Evolutionary conservation across 2,113 vertebrate genomes (phyloP).

Genomic region (Dicrurus megarhynchus): DNA sequence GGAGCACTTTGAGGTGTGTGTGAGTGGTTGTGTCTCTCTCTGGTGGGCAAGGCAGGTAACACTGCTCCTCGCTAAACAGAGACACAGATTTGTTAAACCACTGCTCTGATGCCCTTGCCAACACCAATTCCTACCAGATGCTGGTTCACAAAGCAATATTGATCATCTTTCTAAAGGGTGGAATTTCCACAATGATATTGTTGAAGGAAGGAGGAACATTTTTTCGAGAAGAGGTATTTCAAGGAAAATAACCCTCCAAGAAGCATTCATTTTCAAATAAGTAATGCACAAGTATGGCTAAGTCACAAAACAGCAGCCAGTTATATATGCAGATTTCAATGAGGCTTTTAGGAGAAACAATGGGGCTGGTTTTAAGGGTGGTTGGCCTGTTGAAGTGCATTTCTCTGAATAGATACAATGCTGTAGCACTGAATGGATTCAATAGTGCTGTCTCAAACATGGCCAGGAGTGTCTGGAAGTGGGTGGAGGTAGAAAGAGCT

Average conservation of each 20-base stretch:
- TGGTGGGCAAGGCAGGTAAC: constrained; percentile 37
- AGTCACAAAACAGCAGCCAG: constrained; percentile 50
- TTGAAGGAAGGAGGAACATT: not conserved
- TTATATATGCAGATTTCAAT: constrained; percentile 43
- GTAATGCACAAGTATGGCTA: not conserved
- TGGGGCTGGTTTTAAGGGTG: constrained; percentile 52
- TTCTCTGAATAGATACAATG: constrained; percentile 53
- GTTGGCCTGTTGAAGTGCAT: constrained; percentile 51
- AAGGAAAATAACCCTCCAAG: constrained; percentile 11
- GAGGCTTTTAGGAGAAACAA: constrained; percentile 57
- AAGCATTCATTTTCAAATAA: constrained; percentile 58
- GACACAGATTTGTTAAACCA: not conserved
- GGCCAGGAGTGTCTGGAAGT: constrained; percentile 62
- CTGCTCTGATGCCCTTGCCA: not conserved
- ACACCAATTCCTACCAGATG: not conserved
- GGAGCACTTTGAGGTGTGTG: not conserved
- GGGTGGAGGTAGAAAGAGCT: constrained; percentile 53
- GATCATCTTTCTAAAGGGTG: not conserved
- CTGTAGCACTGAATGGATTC: constrained; percentile 59
- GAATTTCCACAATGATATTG: not conserved
- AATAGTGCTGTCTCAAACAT: constrained; percentile 57
- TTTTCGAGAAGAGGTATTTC: not conserved
- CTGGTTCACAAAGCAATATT: not conserved
- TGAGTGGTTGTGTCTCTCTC: not conserved
- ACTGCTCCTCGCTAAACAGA: not conserved